phyloP scores from a whole-genome alignment of 1,140 invertebrate genomes.

The Pachypsylla venusta region DNA sequence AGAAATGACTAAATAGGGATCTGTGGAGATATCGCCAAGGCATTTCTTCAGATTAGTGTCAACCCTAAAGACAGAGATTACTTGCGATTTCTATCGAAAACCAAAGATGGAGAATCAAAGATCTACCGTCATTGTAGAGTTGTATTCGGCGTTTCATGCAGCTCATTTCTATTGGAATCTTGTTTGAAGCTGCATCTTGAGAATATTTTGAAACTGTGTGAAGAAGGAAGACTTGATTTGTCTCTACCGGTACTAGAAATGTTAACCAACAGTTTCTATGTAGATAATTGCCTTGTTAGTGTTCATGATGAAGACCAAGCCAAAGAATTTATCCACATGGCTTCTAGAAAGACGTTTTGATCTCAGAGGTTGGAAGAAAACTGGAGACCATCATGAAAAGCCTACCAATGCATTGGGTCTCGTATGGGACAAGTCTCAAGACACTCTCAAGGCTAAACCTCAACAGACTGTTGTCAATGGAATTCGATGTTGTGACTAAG shows the following conservation, averaged over 20 bases:
- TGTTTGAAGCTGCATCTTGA: conserved; percentile 6
- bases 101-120: conserved; percentile 2
- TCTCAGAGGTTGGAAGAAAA: not conserved
- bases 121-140: conserved; percentile 14
- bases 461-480: not conserved
- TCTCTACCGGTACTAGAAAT: not conserved
- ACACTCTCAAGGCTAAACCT: not conserved
- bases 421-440: not conserved
- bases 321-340: too few relatives aligned
- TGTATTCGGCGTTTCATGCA: conserved; percentile 16
- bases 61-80: conserved; percentile 12
- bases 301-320: not conserved
- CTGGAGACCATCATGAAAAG: not conserved
- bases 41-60: conserved; percentile 8
- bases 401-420: not conserved
- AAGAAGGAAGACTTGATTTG: not conserved
- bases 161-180: conserved; percentile 13
- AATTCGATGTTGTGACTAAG: conserved; percentile 12
- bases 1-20: not conserved
- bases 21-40: not conserved
- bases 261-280: not conserved
- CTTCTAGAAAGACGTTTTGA: not conserved
- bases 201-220: not conserved
- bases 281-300: not conserved
- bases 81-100: conserved; percentile 21